phyloP scores from a whole-genome alignment of 2,888 invertebrate genomes.

The Limnephilus auricula region DNA sequence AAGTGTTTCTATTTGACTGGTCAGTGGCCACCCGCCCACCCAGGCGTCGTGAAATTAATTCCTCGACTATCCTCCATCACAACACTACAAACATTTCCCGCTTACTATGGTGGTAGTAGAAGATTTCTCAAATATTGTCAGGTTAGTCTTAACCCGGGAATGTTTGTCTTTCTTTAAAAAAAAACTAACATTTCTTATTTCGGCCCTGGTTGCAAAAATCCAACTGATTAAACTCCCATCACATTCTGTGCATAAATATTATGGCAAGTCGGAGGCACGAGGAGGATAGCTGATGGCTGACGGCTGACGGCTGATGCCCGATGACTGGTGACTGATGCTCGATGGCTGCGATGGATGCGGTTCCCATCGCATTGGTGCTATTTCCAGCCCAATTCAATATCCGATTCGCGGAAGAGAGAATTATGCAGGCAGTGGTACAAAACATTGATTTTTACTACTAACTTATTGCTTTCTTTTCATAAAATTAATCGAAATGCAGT shows the following conservation, averaged over 20 bases:
- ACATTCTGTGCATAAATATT: conserved; percentile 33
- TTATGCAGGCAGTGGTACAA: conserved; percentile 18
- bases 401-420: conserved; percentile 31
- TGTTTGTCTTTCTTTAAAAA: too few relatives aligned
- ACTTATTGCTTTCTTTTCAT: neutral
- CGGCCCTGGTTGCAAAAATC: neutral
- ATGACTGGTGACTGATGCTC: neutral
- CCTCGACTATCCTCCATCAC: too few relatives aligned
- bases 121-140: too few relatives aligned
- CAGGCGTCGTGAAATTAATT: too few relatives aligned
- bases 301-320: neutral
- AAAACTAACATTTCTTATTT: neutral
- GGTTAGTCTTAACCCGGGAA: too few relatives aligned
- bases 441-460: neutral
- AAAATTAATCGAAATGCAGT: neutral
- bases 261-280: conserved; percentile 7
- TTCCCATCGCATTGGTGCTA: conserved; percentile 24
- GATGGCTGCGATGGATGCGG: too few relatives aligned
- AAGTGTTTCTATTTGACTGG: too few relatives aligned
- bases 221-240: conserved; percentile 35
- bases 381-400: conserved; percentile 41
- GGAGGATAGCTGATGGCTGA: neutral
- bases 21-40: too few relatives aligned
- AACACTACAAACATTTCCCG: too few relatives aligned
- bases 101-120: too few relatives aligned